Evolutionary conservation across 1,140 invertebrate genomes (phyloP).

Genomic region (Drosophila lowei): DNA sequence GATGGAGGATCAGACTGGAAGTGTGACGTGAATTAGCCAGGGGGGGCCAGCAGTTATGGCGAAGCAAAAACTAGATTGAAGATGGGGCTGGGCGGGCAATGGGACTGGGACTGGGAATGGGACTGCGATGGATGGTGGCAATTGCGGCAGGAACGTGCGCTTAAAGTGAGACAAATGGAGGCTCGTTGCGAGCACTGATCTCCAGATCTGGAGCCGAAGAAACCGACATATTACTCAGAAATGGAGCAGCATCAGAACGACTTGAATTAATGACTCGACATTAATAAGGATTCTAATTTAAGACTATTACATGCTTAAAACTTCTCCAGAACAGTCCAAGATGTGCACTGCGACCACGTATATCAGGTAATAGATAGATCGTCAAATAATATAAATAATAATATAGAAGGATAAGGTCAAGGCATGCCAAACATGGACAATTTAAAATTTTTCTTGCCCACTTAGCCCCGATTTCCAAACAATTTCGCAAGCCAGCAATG

Average conservation of each 20-base stretch:
- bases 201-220: slow-evolving; percentile 7
- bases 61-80: slow-evolving; percentile 33
- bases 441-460: slow-evolving; percentile 28
- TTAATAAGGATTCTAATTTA: too few species aligned
- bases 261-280: too few species aligned
- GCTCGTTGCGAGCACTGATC: slow-evolving; percentile 1
- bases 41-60: slow-evolving; percentile 36
- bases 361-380: too few species aligned
- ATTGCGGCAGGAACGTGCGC: neutral
- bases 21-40: slow-evolving; percentile 71
- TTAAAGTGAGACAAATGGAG: slow-evolving; percentile 9
- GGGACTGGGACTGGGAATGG: slow-evolving; percentile 1
- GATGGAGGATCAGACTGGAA: slow-evolving; percentile 59
- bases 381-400: too few species aligned
- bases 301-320: too few species aligned
- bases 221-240: neutral
- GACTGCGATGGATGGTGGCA: neutral
- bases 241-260: too few species aligned
- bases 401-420: too few species aligned
- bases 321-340: too few species aligned
- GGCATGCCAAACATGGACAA: slow-evolving; percentile 5
- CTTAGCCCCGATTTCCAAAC: slow-evolving; percentile 40
- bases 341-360: too few species aligned
- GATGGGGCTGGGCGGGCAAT: slow-evolving; percentile 37
- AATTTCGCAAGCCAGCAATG: slow-evolving; percentile 28